phyloP scores from a whole-genome alignment of 2,113 vertebrate species.

The Takifugu bimaculatus region DNA sequence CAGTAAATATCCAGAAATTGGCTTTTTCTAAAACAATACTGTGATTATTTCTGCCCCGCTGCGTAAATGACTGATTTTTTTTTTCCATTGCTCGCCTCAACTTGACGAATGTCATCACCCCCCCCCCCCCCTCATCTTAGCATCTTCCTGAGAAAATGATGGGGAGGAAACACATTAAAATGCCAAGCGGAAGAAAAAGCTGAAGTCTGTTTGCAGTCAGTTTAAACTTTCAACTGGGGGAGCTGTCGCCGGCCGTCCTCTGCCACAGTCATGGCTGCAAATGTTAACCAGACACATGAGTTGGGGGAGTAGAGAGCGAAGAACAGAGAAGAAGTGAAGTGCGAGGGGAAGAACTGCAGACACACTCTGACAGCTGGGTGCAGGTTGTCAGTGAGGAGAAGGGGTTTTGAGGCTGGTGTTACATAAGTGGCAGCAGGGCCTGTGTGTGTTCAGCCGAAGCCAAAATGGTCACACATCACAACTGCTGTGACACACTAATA shows the following conservation, averaged over 20 bases:
- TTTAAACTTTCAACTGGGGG: background rate
- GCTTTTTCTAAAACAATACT: background rate
- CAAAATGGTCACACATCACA: too few species aligned
- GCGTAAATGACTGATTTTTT: conserved; percentile 2
- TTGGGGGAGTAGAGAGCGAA: background rate
- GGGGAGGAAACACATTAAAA: too few species aligned
- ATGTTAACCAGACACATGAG: conserved; percentile 14
- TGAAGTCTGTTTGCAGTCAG: background rate
- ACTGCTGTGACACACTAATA: too few species aligned
- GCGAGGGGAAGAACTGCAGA: background rate
- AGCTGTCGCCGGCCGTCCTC: background rate
- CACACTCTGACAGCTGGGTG: conserved; percentile 19
- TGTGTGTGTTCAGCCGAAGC: conserved; percentile 43
- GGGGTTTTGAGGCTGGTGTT: conserved; percentile 43
- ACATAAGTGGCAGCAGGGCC: conserved; percentile 51
- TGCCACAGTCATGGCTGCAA: background rate
- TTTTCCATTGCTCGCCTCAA: background rate
- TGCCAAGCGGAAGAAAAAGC: background rate
- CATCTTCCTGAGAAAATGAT: background rate
- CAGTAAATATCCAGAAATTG: background rate
- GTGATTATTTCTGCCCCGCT: background rate
- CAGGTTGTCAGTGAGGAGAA: conserved; percentile 46
- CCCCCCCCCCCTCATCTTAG: background rate
- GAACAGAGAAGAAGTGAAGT: conserved; percentile 2
- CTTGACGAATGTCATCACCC: background rate